Percentiles rank a stretch among this genome's conserved stretches.
These are phyloP conservation scores for Cephalopterus ornatus DNA, from an alignment of 2,113 vertebrate species.

Conservation along the genomic window DNA sequence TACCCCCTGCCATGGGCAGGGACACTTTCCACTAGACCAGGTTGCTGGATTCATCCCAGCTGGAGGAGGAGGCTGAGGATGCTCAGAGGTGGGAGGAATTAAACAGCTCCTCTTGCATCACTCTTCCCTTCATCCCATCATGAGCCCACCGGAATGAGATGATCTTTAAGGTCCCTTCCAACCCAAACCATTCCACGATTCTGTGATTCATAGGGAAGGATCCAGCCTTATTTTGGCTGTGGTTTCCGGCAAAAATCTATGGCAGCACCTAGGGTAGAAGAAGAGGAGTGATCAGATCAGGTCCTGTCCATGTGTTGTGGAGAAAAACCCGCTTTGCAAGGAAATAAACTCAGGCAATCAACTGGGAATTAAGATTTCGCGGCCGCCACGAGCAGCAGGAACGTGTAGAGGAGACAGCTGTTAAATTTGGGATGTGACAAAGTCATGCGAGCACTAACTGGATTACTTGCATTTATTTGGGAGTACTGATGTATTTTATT, in stretches of 20 bases:
- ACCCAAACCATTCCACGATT: neutral
- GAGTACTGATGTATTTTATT: conserved; percentile 46
- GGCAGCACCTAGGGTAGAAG: neutral
- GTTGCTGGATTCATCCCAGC: neutral
- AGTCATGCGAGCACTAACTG: conserved; percentile 3
- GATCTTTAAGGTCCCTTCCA: neutral
- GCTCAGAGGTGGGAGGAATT: neutral
- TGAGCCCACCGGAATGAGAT: neutral
- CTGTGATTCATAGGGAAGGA: neutral
- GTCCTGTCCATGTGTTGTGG: neutral
- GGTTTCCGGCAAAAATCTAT: neutral
- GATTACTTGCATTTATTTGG: conserved; percentile 56
- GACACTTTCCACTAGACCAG: neutral
- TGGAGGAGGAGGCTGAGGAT: neutral
- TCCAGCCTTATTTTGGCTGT: neutral
- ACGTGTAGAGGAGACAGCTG: conserved; percentile 30
- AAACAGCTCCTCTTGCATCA: conserved; percentile 13
- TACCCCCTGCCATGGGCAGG: neutral
- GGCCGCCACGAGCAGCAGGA: neutral
- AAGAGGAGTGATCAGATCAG: neutral
- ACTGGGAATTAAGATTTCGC: conserved; percentile 26
- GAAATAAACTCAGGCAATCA: conserved; percentile 45
- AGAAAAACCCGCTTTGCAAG: neutral
- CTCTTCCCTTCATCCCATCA: neutral
- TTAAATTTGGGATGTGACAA: conserved; percentile 24